Percentiles rank a stretch among this genome's conserved stretches.
Evolutionary conservation across 2,113 vertebrate genomes (phyloP).

Genomic region (Clarias macrocephalus): DNA sequence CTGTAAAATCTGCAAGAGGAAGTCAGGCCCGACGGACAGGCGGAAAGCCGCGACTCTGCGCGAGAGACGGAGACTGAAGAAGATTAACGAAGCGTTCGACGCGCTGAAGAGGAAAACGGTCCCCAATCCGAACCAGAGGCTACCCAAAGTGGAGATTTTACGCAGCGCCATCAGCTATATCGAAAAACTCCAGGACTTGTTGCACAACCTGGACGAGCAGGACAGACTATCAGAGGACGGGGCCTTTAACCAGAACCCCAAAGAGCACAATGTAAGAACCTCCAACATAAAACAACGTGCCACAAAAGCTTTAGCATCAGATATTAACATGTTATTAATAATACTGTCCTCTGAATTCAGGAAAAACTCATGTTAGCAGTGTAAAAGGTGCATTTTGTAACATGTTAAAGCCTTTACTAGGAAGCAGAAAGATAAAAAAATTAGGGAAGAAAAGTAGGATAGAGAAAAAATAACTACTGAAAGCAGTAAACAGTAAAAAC

Average conservation of each 20-base stretch:
- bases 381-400: background rate
- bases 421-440: background rate
- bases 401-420: background rate
- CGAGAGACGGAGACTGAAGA: conserved; percentile 91
- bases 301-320: background rate
- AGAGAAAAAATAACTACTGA: background rate
- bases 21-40: conserved; percentile 89
- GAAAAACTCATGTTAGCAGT: background rate
- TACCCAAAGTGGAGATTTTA: conserved; percentile 98
- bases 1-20: conserved; percentile 95
- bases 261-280: conserved; percentile 81
- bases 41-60: conserved; percentile 93
- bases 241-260: conserved; percentile 73
- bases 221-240: conserved; percentile 79
- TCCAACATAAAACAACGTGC: background rate
- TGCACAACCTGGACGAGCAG: conserved; percentile 89
- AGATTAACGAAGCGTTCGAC: conserved; percentile 98
- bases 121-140: conserved; percentile 93
- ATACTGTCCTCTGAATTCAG: background rate
- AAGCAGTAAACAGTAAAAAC: background rate
- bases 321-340: background rate
- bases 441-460: background rate
- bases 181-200: conserved; percentile 89
- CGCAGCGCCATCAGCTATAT: conserved; percentile 97
- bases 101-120: conserved; percentile 92